Conservation (phyloP, 2,797 vertebrate genomes). For the Hemitrygon akajei region DNA sequence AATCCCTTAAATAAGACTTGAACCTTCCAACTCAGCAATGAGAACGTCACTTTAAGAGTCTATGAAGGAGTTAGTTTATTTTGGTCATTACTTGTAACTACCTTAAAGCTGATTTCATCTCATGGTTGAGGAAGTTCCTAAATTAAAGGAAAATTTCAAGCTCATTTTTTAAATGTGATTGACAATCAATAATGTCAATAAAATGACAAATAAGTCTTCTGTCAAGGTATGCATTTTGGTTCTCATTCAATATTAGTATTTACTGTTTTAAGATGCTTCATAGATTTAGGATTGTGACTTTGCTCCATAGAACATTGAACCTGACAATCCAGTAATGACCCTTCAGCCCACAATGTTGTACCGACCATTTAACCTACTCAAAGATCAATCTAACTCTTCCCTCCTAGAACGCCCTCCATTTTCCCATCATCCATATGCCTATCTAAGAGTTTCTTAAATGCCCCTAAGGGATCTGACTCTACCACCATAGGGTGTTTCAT, state of each 20-base stretch:
- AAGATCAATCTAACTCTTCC: too few species aligned
- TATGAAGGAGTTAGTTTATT: not conserved
- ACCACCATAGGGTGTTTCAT: too few species aligned
- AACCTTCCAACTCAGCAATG: not conserved
- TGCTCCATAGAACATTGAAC: not conserved
- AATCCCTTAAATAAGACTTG: not conserved
- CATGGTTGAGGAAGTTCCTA: not conserved
- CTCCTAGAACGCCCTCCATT: too few species aligned
- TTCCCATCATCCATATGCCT: too few species aligned
- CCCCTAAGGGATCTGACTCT: too few species aligned
- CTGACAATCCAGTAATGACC: too few species aligned
- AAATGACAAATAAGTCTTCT: not conserved
- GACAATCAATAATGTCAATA: not conserved
- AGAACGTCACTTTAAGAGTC: not conserved
- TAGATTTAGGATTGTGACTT: not conserved
- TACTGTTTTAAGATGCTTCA: not conserved
- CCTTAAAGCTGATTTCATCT: slow-evolving; percentile 1
- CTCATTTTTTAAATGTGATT: not conserved
- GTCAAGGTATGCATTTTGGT: not conserved
- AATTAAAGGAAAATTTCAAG: slow-evolving; percentile 22
- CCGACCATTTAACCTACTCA: too few species aligned
- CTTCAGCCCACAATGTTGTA: too few species aligned
- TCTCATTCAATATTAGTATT: not conserved
- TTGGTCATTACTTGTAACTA: not conserved
- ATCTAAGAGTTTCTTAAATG: too few species aligned